phyloP scores from a whole-genome alignment of 30 jellyfish, hydroid and myxozoan genomes.

The Phacellophora camtschatica region DNA sequence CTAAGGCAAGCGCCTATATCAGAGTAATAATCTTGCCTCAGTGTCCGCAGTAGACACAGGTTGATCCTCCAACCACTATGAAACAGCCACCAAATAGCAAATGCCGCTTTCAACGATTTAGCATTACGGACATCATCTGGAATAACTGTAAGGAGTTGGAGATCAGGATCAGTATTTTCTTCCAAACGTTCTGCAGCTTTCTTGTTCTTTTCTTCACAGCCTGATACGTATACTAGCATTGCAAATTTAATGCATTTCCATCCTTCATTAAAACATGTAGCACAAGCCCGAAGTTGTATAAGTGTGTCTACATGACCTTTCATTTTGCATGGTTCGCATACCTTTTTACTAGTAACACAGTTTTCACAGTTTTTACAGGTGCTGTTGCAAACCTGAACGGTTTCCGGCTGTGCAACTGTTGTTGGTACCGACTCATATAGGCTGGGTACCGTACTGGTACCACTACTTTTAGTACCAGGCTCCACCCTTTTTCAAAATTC shows the following conservation, averaged over 20 bases:
- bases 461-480: too few species aligned
- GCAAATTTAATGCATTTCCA: background rate
- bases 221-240: background rate
- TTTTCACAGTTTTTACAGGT: background rate
- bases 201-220: slow-evolving; percentile 5
- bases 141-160: background rate
- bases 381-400: slow-evolving; percentile 6
- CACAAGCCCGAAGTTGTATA: slow-evolving; percentile 22
- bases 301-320: background rate
- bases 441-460: too few species aligned
- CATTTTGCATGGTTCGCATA: background rate
- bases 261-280: background rate
- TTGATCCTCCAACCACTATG: slow-evolving; percentile 6
- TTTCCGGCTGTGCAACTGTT: background rate
- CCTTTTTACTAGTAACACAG: background rate
- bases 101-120: slow-evolving; percentile 4
- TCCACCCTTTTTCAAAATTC: too few species aligned
- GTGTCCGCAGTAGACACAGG: slow-evolving; percentile 9
- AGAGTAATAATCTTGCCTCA: background rate
- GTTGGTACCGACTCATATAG: too few species aligned
- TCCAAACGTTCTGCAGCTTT: background rate
- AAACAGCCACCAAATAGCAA: slow-evolving; percentile 29
- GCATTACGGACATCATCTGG: slow-evolving; percentile 2
- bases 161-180: slow-evolving; percentile 12
- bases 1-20: background rate